Conservation (phyloP, 2,797 vertebrate genomes). For the Heteromormyrus szaboi region DNA sequence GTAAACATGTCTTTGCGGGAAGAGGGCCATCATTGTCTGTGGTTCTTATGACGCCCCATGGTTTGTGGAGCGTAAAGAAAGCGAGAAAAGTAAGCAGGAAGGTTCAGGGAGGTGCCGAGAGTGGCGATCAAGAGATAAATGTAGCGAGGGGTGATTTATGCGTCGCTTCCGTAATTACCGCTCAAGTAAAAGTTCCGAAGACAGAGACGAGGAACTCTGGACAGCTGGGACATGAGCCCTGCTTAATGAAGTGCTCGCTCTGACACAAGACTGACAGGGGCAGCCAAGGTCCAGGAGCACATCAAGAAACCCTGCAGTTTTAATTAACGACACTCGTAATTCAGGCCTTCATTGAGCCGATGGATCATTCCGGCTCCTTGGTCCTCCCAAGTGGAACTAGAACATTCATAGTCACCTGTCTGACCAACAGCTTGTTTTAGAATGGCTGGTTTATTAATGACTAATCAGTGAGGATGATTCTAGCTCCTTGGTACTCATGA, state of each 20-base stretch:
- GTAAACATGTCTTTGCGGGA: background rate
- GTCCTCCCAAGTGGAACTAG: background rate
- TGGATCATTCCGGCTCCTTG: background rate
- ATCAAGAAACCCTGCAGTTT: background rate
- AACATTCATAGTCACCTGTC: constrained; percentile 12
- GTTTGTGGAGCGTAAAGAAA: constrained; percentile 35
- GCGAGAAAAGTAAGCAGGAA: constrained; percentile 53
- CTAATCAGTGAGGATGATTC: constrained; percentile 42
- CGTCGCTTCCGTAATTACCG: background rate
- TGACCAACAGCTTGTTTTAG: constrained; percentile 24
- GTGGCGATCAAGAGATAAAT: constrained; percentile 21
- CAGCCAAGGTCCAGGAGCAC: background rate
- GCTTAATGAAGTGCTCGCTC: constrained; percentile 13
- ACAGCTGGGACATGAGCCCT: background rate
- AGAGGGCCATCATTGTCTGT: background rate
- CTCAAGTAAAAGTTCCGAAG: background rate
- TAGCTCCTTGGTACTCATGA: constrained; percentile 9
- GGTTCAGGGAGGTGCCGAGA: constrained; percentile 38
- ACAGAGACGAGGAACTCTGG: background rate
- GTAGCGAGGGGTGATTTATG: constrained; percentile 8
- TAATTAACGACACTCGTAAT: constrained; percentile 16
- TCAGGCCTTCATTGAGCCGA: background rate
- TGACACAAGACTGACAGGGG: constrained; percentile 1
- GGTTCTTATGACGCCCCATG: background rate
- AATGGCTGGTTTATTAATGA: constrained; percentile 40